phyloP scores from a whole-genome alignment of 2,113 vertebrate species.

The Halcyon senegalensis region DNA sequence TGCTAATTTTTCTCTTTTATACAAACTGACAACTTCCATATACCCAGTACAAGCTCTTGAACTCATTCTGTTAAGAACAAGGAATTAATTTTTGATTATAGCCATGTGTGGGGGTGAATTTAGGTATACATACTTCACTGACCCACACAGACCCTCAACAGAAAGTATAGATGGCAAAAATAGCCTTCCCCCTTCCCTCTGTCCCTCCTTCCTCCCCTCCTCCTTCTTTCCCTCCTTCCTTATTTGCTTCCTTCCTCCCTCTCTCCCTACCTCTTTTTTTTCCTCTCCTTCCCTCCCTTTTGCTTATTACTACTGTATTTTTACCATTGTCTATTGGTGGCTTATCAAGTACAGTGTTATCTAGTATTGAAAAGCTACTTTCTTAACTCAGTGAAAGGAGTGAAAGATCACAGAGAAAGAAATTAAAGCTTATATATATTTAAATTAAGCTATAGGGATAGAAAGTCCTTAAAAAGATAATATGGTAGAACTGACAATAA shows the following conservation, averaged over 20 bases:
- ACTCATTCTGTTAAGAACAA: background rate
- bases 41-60: background rate
- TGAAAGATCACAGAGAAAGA: background rate
- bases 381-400: background rate
- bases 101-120: background rate
- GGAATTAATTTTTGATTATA: background rate
- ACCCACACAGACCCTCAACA: background rate
- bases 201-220: background rate
- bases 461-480: background rate
- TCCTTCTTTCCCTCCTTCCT: background rate
- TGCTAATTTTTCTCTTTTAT: background rate
- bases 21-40: background rate
- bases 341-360: background rate
- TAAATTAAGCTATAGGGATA: background rate
- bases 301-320: background rate
- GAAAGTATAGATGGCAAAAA: background rate
- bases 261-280: background rate
- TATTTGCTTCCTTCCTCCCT: background rate
- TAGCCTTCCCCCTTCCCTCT: background rate
- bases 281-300: background rate
- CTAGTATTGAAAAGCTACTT: background rate
- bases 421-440: background rate
- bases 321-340: background rate
- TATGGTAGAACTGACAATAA: background rate
- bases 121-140: background rate